Percentiles rank a stretch among this genome's conserved stretches.
Conservation (phyloP, 1,140 invertebrate genomes). For the Magallana gigas region DNA sequence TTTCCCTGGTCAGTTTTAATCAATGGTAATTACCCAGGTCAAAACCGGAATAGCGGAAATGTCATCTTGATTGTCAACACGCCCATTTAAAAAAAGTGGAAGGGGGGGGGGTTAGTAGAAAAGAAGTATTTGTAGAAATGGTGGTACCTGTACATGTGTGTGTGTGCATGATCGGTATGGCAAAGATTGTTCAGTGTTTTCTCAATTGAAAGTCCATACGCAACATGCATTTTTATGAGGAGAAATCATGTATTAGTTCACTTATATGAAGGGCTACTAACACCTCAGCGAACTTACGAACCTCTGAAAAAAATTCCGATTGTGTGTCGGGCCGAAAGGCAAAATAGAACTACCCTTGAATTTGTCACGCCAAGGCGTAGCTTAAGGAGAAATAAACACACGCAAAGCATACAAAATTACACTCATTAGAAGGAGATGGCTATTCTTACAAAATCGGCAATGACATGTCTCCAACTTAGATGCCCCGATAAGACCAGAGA, state of each 20-base stretch:
- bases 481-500: constrained; percentile 6
- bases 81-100: too few species aligned
- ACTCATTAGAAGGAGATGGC: constrained; percentile 30
- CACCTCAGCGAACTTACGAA: constrained; percentile 11
- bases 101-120: too few species aligned
- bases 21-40: background rate
- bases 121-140: too few species aligned
- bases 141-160: too few species aligned
- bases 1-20: constrained; percentile 10
- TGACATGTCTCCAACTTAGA: constrained; percentile 22
- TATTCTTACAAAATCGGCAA: constrained; percentile 31
- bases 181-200: too few species aligned
- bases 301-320: constrained; percentile 8
- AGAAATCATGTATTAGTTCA: too few species aligned
- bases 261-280: background rate
- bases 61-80: background rate
- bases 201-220: too few species aligned
- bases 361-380: constrained; percentile 22
- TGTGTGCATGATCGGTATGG: too few species aligned
- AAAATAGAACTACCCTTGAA: constrained; percentile 21
- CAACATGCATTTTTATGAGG: too few species aligned
- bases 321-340: background rate
- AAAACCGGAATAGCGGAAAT: background rate
- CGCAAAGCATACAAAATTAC: constrained; percentile 31
- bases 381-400: constrained; percentile 32